Evolutionary conservation across 2,113 vertebrate species (phyloP), one percentile per base, ranked within the genome.

Genomic region (Apeltes quadracus): DNA sequence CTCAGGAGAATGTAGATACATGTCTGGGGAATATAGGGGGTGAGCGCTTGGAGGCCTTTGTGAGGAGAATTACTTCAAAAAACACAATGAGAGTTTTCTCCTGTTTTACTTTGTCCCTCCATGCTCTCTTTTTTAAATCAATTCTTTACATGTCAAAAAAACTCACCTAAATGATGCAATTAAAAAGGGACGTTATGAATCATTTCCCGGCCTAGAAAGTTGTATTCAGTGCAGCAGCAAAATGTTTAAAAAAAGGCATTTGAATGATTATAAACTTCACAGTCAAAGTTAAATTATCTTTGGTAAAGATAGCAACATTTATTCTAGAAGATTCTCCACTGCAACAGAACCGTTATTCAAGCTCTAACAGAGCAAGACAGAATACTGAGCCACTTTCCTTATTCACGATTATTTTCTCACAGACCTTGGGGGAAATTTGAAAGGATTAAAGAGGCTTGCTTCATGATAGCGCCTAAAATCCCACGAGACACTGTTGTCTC

Each of bases 1-100:
- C 79, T 87, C 82, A 82, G 73, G 75, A 88, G 79, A 84, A 84
- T 79, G 78, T 51, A 76, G 66, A 77, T 73, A 61, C 72, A 73
- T 29, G 58, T 72, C 70, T 87, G 38, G 18, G 65, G 72, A 74
- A 75, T 44, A 75, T 34, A 64, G 43, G 39, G 46, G 27, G 38
- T 63, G 64, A 69, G 76, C 46, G 84, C 62, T 53, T 34, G 36
- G 10, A 61, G 29, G 34, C 61, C 69, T 65, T 69, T 74, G 27
- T 78, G 22, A 46, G 41, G 32, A 25, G 41, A 67, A 68, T 61
- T 43, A 46, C 74, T 78, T 77, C 51, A 48, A 48, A 66, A 55
- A 43, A 4, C 13, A n/a, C 43, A 29, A 70, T 68, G 22, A 53
- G 38, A 3, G 55, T 69, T 44, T 70, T 57, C 51, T 69, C n/a